A percentile compares a stretch with the other conserved stretches of the same genome.
These are phyloP conservation scores for Actinemys pallida DNA, from an alignment of 2,113 vertebrate genomes.

Conservation along the genomic window DNA sequence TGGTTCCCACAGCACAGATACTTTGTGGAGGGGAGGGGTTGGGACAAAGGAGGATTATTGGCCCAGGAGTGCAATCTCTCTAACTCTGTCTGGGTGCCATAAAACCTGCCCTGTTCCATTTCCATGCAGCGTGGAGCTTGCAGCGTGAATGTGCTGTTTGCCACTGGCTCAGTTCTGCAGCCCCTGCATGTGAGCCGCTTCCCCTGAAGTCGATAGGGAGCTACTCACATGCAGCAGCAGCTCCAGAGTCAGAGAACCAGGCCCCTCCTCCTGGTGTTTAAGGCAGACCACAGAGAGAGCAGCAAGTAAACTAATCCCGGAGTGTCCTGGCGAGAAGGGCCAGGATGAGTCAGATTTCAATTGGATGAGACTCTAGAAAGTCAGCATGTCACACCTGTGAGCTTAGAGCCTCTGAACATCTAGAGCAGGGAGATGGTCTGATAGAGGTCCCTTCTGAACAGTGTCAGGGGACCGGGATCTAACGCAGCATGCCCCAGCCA, in stretches of 20 bases:
- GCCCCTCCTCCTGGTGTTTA: neutral
- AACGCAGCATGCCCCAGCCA: neutral
- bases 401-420: neutral
- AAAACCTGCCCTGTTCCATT: neutral
- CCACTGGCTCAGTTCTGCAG: neutral
- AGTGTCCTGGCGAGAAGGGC: neutral
- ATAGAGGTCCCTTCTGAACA: neutral
- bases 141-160: neutral
- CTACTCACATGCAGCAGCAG: neutral
- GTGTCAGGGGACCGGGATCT: neutral
- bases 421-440: neutral
- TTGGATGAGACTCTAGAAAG: neutral
- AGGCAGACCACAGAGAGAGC: neutral
- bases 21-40: neutral
- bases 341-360: neutral
- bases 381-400: neutral
- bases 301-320: neutral
- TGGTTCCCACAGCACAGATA: neutral
- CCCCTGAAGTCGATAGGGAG: neutral
- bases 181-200: neutral
- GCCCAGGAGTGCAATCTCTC: neutral
- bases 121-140: neutral
- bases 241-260: neutral
- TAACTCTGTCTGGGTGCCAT: neutral
- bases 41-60: neutral